A percentile compares a stretch with the other conserved stretches of the same genome.
Conservation (phyloP, 2,888 invertebrate genomes). For the Mycalesis mineus region DNA sequence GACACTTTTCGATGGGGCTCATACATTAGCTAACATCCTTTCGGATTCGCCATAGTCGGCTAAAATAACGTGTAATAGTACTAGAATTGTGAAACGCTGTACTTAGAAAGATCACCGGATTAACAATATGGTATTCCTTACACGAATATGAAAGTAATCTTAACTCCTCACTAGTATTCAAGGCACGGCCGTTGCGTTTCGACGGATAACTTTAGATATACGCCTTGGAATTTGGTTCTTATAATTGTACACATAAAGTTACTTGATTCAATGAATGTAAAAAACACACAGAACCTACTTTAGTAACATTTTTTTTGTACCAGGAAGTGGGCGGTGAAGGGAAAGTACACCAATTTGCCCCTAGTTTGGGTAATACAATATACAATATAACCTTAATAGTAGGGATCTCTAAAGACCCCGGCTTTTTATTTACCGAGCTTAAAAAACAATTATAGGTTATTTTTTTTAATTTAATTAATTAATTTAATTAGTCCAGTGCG, state of each 20-base stretch:
- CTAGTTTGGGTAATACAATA: no score
- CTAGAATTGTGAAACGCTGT: constrained; percentile 2
- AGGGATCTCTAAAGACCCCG: no score
- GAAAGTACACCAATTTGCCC: not conserved
- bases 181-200: constrained; percentile 14
- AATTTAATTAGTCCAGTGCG: no score
- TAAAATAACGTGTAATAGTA: no score
- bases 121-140: constrained; percentile 21
- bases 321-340: not conserved
- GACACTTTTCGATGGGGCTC: no score
- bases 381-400: no score
- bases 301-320: not conserved
- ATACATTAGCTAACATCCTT: no score
- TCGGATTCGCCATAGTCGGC: no score
- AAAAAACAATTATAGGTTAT: no score
- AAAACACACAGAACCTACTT: not conserved
- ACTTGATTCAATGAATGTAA: not conserved
- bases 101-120: constrained; percentile 14
- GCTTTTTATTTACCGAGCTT: no score
- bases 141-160: constrained; percentile 28
- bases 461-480: no score
- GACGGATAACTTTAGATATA: constrained; percentile 6
- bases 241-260: not conserved
- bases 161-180: constrained; percentile 19
- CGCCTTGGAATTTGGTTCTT: constrained; percentile 7